phyloP scores from a whole-genome alignment of 2,888 invertebrate genomes.

The Epistrophe eligans region DNA sequence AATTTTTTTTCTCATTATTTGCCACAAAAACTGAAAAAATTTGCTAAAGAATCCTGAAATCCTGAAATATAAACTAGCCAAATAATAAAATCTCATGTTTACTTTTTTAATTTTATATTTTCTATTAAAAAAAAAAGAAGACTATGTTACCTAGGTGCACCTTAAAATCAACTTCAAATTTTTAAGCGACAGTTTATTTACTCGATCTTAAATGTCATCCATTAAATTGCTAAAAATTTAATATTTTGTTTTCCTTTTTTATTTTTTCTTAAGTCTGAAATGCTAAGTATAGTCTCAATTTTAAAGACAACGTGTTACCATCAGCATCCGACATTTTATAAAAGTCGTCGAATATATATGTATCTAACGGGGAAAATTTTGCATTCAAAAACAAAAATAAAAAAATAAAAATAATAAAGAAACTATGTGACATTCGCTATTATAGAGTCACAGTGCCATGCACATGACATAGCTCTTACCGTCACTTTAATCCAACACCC shows the following conservation, averaged over 20 bases:
- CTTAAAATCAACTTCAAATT: too few species aligned
- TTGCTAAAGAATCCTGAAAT: too few species aligned
- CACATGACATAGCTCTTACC: conserved; percentile 38
- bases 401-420: background rate
- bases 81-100: too few species aligned
- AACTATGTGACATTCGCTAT: conserved; percentile 46
- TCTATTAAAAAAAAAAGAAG: too few species aligned
- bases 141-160: too few species aligned
- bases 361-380: conserved; percentile 49
- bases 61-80: too few species aligned
- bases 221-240: conserved; percentile 62
- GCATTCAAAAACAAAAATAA: conserved; percentile 17
- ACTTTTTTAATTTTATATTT: too few species aligned
- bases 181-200: too few species aligned
- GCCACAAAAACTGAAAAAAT: too few species aligned
- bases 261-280: background rate
- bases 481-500: background rate
- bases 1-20: too few species aligned
- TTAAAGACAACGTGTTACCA: conserved; percentile 30
- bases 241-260: background rate
- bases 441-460: conserved; percentile 41
- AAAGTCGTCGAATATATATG: conserved; percentile 37
- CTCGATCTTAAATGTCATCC: conserved; percentile 63
- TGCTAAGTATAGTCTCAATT: background rate
- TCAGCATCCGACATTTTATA: conserved; percentile 41